Evolutionary conservation across 2,888 invertebrate species (phyloP).

Genomic region (Hirtodrosophila duncani): DNA sequence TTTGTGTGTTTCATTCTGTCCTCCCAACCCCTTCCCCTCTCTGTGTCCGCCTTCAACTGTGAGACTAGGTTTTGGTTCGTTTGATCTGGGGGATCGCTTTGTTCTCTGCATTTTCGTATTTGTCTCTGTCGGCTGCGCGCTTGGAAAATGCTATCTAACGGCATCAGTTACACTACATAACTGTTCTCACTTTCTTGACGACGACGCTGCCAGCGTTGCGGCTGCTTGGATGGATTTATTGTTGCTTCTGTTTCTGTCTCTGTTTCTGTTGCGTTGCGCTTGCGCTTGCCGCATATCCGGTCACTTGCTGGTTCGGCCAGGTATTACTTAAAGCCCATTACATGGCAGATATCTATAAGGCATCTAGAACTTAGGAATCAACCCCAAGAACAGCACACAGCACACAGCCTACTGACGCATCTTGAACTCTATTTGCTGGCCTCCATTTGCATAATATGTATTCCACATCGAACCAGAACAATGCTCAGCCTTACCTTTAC

Average conservation of each 20-base stretch:
- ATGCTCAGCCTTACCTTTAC: too few relatives aligned
- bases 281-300: constrained; percentile 56
- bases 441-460: too few relatives aligned
- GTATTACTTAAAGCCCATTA: constrained; percentile 37
- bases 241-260: constrained; percentile 8
- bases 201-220: constrained; percentile 32
- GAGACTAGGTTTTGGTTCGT: neutral
- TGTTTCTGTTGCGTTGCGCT: neutral
- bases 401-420: too few relatives aligned
- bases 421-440: too few relatives aligned
- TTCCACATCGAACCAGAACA: too few relatives aligned
- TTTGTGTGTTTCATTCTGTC: neutral
- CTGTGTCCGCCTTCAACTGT: too few relatives aligned
- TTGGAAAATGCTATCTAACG: constrained; percentile 67
- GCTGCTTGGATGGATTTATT: constrained; percentile 27
- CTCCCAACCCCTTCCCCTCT: too few relatives aligned
- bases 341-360: constrained; percentile 18
- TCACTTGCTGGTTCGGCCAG: constrained; percentile 26
- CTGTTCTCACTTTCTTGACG: constrained; percentile 72
- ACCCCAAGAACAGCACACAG: too few relatives aligned
- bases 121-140: constrained; percentile 42
- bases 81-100: neutral
- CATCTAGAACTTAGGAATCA: too few relatives aligned
- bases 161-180: constrained; percentile 74
- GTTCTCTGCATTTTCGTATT: constrained; percentile 18